Base-by-base conservation (phyloP, 2,797 vertebrate species). In the Leuciscus waleckii region DNA sequence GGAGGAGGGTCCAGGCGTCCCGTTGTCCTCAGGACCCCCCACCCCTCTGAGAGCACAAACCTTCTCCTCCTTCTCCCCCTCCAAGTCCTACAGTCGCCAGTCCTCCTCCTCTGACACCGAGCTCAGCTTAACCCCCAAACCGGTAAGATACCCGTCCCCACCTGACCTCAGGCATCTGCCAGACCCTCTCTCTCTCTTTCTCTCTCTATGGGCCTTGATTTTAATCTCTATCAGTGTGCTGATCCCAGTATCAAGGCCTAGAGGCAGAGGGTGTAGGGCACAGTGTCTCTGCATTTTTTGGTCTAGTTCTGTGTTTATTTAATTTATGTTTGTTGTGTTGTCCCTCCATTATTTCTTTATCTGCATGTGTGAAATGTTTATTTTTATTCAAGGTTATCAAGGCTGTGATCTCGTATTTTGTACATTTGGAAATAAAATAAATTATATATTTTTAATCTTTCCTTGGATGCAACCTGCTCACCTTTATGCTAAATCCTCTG, bases 31-130 rank as follows among this genome's bases (percentile, higher is more conserved):
- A 93, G 98, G 97, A 97, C 98, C 98, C 93, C 97, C 98, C 91
- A 99, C 97, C 97, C 98, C 98, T 97, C 97, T 99, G 97, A 98
- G 97, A 99, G 97, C 96, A 95, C 98, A 98, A 93, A 97, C 98
- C 95, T 97, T 97, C 96, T 97, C 97, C 96, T 97, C 96, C 94
- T 96, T 97, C 96, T 97, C 96, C 95, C 95, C 96, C 94, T 96
- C 95, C 95, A 97, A 97, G 96, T 96, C 96, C 95, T 97, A 96
- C 96, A 96, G 97, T 90, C 96, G 96, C 91, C 96, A 97, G 94
- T 97, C 97, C 93, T 97, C 97, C 91, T 97, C 97, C 94, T 97
- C 97, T 91, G 97, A 97, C 94, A 97, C 97, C 94, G 97, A 97
- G 94, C 96, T 97, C 96, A 97, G 97, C 97, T 95, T 97, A 95